Percentiles rank a stretch among this genome's conserved stretches.
Conservation (phyloP, 2,888 invertebrate species). For the Agriopis aurantiaria region DNA sequence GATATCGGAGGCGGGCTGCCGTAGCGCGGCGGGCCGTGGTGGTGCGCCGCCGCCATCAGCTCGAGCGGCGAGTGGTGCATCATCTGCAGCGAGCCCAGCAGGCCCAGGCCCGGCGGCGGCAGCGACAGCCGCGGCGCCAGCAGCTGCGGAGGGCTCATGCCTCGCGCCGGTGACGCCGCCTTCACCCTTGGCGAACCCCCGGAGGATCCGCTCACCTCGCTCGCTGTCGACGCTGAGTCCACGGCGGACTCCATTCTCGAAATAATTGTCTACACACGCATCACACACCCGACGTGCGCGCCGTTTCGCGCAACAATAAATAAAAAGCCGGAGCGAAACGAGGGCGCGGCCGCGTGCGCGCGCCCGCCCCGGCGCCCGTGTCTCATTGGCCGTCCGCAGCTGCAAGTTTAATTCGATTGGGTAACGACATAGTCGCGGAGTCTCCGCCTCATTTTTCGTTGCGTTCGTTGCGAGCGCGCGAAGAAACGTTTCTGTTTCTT, state of each 20-base stretch:
- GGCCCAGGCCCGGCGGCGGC: constrained; percentile 93
- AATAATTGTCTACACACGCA: constrained; percentile 77
- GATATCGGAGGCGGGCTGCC: constrained; percentile 97
- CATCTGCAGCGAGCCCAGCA: constrained; percentile 93
- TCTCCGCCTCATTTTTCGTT: constrained; percentile 84
- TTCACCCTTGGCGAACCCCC: constrained; percentile 84
- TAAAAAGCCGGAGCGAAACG: constrained; percentile 87
- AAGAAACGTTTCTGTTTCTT: constrained; percentile 88
- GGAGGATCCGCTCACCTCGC: constrained; percentile 83
- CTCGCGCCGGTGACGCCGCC: constrained; percentile 80
- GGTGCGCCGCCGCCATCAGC: constrained; percentile 94
- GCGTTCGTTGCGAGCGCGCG: constrained; percentile 80
- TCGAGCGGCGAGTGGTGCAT: constrained; percentile 94
- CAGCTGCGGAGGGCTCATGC: constrained; percentile 85
- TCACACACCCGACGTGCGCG: constrained; percentile 89
- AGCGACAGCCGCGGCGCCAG: constrained; percentile 93
- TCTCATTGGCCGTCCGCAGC: constrained; percentile 77
- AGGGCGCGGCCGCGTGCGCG: constrained; percentile 86
- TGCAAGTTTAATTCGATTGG: constrained; percentile 70
- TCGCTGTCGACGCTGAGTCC: constrained; percentile 86
- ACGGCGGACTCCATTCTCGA: constrained; percentile 86
- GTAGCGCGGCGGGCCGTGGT: constrained; percentile 94
- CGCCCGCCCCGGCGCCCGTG: constrained; percentile 74
- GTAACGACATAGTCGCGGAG: constrained; percentile 67
- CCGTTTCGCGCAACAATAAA: constrained; percentile 90